Base-by-base conservation (phyloP, 1,140 invertebrate genomes). In the Calosoma granatense region DNA sequence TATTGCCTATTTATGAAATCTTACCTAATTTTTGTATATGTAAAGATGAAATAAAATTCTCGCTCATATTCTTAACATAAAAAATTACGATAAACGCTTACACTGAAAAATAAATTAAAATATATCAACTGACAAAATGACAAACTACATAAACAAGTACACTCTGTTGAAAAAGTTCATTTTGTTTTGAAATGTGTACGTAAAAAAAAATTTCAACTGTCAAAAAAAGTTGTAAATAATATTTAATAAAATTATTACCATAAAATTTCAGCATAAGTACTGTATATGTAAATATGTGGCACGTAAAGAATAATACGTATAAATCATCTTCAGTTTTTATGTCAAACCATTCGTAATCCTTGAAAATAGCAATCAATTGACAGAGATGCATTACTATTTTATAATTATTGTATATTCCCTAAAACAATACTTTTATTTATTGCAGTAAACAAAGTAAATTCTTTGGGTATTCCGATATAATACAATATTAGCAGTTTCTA, bases 1-100 rank as follows among this genome's bases (percentile, higher is more conserved):
- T 43, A 23, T 52, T n/a, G n/a, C 51, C 54, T 47, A 26, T 57
- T 14, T 30, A 23, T 30, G 4, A 43, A n/a, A 47, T 21, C 39
- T 59, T 67, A 70, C 68, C 65, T 41, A 70, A 54, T 63, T 70
- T 70, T 61, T 68, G 59, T 41, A 70, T 65, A 58, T 64, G 63
- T 22, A 59, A 14, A n/a, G 67, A 66, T 21, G 61, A 61, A 43
- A 70, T 67, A 55, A 30, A 65, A 56, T 65, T 59, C 9, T 63
- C 62, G 22, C 53, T 54, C 63, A 66, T 66, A 55, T 19, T 60
- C 15, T 51, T 17, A 9, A 20, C 19, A 36, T 14, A 14, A 2
- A 53, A 20, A 20, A 53, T 21, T 11, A 53, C 4, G 11, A 53
- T 20, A 6, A 53, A 53, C 19, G 4, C 3, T 22, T 3, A 21